phyloP scores from a whole-genome alignment of 2,113 vertebrate genomes.

The Cebidichthys violaceus region DNA sequence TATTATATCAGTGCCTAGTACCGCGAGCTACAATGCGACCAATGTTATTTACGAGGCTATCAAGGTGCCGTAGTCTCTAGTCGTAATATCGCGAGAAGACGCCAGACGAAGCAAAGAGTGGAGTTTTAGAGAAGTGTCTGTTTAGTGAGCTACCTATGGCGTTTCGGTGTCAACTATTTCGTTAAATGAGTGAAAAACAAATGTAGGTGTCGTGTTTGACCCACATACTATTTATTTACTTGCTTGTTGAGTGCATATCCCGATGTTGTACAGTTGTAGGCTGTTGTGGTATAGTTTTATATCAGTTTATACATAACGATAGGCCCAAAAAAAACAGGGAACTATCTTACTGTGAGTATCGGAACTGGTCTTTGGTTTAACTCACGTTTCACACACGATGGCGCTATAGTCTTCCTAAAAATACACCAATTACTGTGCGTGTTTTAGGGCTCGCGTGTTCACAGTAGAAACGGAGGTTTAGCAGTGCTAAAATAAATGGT shows the following conservation, averaged over 20 bases:
- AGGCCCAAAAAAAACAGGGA: neutral
- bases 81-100: conserved; percentile 47
- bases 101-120: neutral
- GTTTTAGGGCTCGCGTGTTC: neutral
- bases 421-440: neutral
- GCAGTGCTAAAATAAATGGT: neutral
- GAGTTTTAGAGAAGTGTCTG: neutral
- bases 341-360: neutral
- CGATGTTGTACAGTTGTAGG: neutral
- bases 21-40: neutral
- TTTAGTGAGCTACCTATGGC: neutral
- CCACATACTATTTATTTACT: too few relatives aligned
- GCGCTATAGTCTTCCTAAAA: neutral
- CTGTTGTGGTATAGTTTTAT: neutral
- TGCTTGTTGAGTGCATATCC: neutral
- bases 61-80: rapidly evolving
- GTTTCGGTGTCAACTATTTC: neutral
- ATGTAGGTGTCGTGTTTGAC: neutral
- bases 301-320: neutral
- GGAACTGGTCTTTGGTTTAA: neutral
- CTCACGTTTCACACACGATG: conserved; percentile 24
- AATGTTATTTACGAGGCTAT: neutral
- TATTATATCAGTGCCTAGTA: neutral
- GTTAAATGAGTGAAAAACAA: neutral
- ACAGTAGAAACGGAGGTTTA: neutral